Percentiles rank a stretch among this genome's conserved stretches.
Conservation (phyloP, 2,113 vertebrate genomes). For the Thalassoma bifasciatum region DNA sequence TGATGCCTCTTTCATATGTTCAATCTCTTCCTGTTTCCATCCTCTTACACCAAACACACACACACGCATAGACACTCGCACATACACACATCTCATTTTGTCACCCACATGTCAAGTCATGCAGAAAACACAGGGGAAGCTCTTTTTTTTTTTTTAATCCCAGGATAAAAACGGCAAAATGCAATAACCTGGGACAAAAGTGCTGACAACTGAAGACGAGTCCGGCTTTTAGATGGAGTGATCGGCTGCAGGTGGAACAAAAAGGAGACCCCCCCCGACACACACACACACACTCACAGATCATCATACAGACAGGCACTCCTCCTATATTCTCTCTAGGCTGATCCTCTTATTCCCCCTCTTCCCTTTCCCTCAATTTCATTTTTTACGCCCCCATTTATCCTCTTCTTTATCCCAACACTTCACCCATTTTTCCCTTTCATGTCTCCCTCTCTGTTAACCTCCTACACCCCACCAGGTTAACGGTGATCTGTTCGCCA, state of each 20-base stretch:
- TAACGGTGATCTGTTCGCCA: too few relatives aligned
- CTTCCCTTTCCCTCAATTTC: slow-evolving; percentile 16
- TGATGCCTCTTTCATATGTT: slow-evolving; percentile 27
- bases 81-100: slow-evolving; percentile 30
- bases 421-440: slow-evolving; percentile 20
- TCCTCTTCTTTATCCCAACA: slow-evolving; percentile 12
- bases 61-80: neutral
- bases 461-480: too few relatives aligned
- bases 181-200: slow-evolving; percentile 67
- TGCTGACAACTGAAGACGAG: slow-evolving; percentile 63
- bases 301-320: slow-evolving; percentile 21
- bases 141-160: slow-evolving; percentile 40
- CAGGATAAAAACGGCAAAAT: slow-evolving; percentile 55
- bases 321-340: slow-evolving; percentile 10
- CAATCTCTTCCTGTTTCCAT: slow-evolving; percentile 11
- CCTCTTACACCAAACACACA: neutral
- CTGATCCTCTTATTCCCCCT: slow-evolving; percentile 11
- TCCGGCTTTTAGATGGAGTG: slow-evolving; percentile 26
- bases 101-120: slow-evolving; percentile 56
- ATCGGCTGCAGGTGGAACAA: slow-evolving; percentile 32
- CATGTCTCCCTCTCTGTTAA: slow-evolving; percentile 16
- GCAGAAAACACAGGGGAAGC: slow-evolving; percentile 63
- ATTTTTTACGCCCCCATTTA: slow-evolving; percentile 13
- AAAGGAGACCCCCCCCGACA: slow-evolving; percentile 11
- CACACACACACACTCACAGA: neutral